Conservation (phyloP, 2,888 invertebrate genomes). For the Drosophila acutilabella region DNA sequence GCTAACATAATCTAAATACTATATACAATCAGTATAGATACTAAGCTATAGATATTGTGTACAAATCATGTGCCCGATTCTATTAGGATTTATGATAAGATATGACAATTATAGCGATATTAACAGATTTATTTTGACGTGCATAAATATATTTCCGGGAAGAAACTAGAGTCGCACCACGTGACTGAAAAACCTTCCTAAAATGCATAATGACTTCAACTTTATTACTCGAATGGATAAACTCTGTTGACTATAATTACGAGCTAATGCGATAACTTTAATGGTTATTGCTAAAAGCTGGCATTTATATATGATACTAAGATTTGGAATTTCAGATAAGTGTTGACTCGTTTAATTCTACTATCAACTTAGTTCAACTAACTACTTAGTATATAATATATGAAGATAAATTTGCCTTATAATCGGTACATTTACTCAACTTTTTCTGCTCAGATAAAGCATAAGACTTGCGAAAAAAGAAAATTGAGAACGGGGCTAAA, state of each 20-base stretch:
- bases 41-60: slow-evolving; percentile 5
- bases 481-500: slow-evolving; percentile 45
- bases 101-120: slow-evolving; percentile 36
- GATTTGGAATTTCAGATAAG: slow-evolving; percentile 28
- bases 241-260: slow-evolving; percentile 16
- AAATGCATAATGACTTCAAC: slow-evolving; percentile 1
- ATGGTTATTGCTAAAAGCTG: slow-evolving; percentile 22
- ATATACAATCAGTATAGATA: slow-evolving; percentile 9
- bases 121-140: slow-evolving; percentile 32
- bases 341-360: slow-evolving; percentile 16
- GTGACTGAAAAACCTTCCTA: slow-evolving; percentile 6
- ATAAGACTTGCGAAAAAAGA: slow-evolving; percentile 31
- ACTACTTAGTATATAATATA: slow-evolving; percentile 11
- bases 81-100: slow-evolving; percentile 21
- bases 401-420: slow-evolving; percentile 5
- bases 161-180: slow-evolving; percentile 10
- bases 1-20: slow-evolving; percentile 40
- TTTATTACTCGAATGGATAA: slow-evolving; percentile 30
- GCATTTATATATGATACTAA: slow-evolving; percentile 20
- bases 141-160: slow-evolving; percentile 29
- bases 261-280: slow-evolving; percentile 10
- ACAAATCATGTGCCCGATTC: slow-evolving; percentile 18
- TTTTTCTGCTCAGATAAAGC: slow-evolving; percentile 24
- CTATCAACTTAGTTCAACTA: slow-evolving; percentile 6
- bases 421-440: slow-evolving; percentile 20